Evolutionary conservation across 2,113 vertebrate genomes (phyloP), one percentile per base, ranked within the genome.

Genomic region (Toxostoma redivivum): DNA sequence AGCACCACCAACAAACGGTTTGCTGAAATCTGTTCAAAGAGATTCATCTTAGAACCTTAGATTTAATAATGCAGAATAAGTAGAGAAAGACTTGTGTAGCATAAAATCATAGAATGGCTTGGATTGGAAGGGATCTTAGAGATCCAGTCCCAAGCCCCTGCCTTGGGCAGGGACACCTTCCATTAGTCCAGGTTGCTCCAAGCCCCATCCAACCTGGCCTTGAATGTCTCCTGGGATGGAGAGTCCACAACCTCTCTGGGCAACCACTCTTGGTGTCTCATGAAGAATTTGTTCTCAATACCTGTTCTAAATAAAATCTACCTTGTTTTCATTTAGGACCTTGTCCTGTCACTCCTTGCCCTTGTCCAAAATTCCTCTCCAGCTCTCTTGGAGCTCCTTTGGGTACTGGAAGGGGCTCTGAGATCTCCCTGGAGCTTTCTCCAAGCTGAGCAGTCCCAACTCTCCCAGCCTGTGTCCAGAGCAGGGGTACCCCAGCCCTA

Each of bases 1-100:
- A 92, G 16, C 40, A 48, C 12, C 38, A 37, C 3, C n/a, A 89
- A 24, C 40, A 73, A n/a, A 65, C 4, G 0, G 0, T 31, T 24
- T 82, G 18, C 56, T 81, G 33, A 79, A 47, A 51, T 56, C 30
- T 4, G 0, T 91, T 79, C 33, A n/a, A 33, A 73, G 15, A 33
- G 12, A 91, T 54, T 50, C 22, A 40, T 65, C 37, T 37, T 33
- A 12, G 57, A 76, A 71, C 9, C 57, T 81, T 8, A 51, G 10
- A 57, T 23, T 83, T 37, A 45, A 19, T 45, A 48, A 37, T n/a
- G 40, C 15, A 57, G 19, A 33, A 30, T 25, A 40, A 56, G 24
- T 33, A 24, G 38, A 27, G 72, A 28, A 84, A 35, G 58, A 53
- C 30, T 81, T 1, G 1, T 4, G 27, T 11, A 54, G 15, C 38